Conservation (phyloP, 2,113 vertebrate species). For the Condylura cristata region DNA sequence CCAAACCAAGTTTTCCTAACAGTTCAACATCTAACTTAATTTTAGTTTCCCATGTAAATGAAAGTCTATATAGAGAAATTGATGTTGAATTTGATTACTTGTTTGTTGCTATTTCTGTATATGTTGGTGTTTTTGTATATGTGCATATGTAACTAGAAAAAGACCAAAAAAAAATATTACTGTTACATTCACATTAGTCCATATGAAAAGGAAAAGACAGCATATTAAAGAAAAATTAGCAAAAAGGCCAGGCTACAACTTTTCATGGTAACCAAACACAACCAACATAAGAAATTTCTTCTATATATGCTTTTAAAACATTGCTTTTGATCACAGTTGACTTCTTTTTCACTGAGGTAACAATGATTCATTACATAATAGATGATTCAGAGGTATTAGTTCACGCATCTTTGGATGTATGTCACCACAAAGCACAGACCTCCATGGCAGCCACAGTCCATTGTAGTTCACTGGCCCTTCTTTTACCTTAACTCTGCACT, state of each 20-base stretch:
- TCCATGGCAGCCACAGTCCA: no score
- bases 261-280: neutral
- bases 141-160: neutral
- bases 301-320: neutral
- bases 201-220: accelerated
- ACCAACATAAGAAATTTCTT: neutral
- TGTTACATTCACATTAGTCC: neutral
- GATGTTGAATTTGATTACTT: neutral
- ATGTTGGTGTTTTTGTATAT: neutral
- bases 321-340: neutral
- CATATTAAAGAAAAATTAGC: neutral
- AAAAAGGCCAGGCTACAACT: neutral
- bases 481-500: no score
- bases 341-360: neutral
- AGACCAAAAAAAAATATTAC: neutral
- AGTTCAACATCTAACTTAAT: neutral
- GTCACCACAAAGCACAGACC: no score
- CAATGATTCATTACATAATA: no score
- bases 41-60: neutral
- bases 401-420: no score
- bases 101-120: neutral
- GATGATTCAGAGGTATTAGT: no score
- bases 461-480: no score
- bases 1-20: neutral
- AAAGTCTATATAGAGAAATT: neutral